Conservation (phyloP, 2,797 vertebrate species). For the Anniella stebbinsi region DNA sequence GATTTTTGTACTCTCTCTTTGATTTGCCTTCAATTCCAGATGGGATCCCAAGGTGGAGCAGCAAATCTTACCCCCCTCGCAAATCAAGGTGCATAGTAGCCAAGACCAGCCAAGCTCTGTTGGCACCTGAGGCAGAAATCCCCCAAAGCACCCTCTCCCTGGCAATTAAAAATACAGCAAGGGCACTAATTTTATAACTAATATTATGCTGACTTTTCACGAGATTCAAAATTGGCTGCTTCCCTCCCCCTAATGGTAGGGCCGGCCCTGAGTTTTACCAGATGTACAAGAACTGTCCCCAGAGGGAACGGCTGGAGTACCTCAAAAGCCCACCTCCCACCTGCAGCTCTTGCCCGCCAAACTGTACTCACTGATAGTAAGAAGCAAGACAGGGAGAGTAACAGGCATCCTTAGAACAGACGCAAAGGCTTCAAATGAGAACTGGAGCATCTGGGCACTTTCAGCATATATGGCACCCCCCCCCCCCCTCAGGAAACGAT, state of each 20-base stretch:
- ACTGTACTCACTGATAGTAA: slow-evolving; percentile 38
- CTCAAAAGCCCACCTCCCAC: not conserved
- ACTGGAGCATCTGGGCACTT: not conserved
- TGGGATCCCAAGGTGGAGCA: not conserved
- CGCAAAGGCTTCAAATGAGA: not conserved
- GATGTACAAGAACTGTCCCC: not conserved
- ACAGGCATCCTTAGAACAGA: slow-evolving; percentile 20
- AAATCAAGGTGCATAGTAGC: not conserved
- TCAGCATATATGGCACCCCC: not conserved
- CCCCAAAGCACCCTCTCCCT: too few relatives aligned
- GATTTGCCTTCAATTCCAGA: too few relatives aligned
- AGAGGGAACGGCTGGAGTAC: not conserved
- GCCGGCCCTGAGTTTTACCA: not conserved
- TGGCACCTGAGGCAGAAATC: too few relatives aligned
- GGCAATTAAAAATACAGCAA: too few relatives aligned
- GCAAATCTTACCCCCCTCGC: not conserved
- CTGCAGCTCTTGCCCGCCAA: not conserved
- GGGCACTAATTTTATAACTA: not conserved
- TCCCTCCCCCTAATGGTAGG: not conserved
- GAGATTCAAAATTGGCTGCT: not conserved
- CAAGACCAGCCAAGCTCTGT: too few relatives aligned
- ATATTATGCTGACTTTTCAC: not conserved
- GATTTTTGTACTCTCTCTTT: too few relatives aligned
- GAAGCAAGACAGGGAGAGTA: slow-evolving; percentile 28
- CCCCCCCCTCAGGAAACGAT: slow-evolving; percentile 28